phyloP scores from a whole-genome alignment of 1,140 invertebrate species.

The Probaryconus sp. region DNA sequence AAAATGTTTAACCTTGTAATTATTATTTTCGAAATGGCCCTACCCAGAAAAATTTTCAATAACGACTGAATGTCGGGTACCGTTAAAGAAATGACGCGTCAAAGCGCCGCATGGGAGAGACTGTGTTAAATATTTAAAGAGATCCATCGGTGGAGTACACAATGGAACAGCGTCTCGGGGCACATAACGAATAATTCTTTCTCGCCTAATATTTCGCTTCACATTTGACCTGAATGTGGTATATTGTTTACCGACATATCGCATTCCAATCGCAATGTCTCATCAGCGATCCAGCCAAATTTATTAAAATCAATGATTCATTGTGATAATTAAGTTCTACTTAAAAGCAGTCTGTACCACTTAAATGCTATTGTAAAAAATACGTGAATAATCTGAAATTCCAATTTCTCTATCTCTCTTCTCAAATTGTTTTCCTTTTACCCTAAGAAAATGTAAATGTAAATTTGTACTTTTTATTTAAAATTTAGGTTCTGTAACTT shows the following conservation, averaged over 20 bases:
- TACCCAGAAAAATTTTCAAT: constrained; percentile 67
- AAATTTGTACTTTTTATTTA: too few species aligned
- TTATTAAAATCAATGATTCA: constrained; percentile 9
- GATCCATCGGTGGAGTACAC: constrained; percentile 67
- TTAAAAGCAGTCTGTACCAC: too few species aligned
- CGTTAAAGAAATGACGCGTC: constrained; percentile 70
- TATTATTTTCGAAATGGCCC: constrained; percentile 44
- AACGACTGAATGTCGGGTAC: constrained; percentile 58
- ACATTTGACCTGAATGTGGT: constrained; percentile 59
- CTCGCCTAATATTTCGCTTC: constrained; percentile 60
- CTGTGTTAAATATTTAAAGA: constrained; percentile 77
- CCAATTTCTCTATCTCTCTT: too few species aligned
- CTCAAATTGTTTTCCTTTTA: too few species aligned
- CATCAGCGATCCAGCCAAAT: not conserved
- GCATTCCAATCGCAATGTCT: constrained; percentile 19
- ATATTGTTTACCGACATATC: constrained; percentile 41
- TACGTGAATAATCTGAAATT: too few species aligned
- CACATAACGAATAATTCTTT: constrained; percentile 56
- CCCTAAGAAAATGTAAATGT: too few species aligned
- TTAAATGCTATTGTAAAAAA: too few species aligned
- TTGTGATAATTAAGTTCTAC: too few species aligned
- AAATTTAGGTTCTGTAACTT: too few species aligned
- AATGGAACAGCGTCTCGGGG: constrained; percentile 65
- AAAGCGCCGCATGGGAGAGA: constrained; percentile 52
- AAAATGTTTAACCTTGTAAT: too few species aligned